phyloP scores from a whole-genome alignment of 2,113 vertebrate species.

The Ochotona princeps region DNA sequence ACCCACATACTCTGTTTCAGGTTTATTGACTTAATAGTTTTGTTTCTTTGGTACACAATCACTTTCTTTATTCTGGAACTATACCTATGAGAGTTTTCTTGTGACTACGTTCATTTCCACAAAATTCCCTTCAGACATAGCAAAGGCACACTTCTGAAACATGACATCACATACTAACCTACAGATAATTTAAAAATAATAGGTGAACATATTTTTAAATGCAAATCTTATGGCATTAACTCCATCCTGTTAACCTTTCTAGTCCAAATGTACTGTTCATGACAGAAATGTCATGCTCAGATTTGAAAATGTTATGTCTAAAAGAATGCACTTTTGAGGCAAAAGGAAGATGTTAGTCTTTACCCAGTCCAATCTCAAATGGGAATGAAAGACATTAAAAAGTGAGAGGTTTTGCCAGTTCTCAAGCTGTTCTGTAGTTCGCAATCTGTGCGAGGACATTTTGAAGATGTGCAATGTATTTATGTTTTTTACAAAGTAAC shows the following conservation, averaged over 20 bases:
- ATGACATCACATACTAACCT: background rate
- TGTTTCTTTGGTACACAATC: background rate
- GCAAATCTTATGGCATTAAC: background rate
- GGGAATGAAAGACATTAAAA: conserved; percentile 38
- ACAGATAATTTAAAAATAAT: background rate
- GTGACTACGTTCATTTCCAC: background rate
- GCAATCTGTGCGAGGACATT: conserved; percentile 60
- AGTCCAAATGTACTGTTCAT: background rate
- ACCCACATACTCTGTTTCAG: background rate
- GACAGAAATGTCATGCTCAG: background rate
- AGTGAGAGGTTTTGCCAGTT: conserved; percentile 35
- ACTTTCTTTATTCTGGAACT: conserved; percentile 15
- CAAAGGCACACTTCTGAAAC: background rate
- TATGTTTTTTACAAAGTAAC: conserved; percentile 27
- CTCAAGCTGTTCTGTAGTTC: conserved; percentile 28
- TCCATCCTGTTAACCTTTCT: background rate
- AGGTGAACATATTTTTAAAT: background rate
- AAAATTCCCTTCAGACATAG: background rate
- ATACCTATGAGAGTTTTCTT: conserved; percentile 24
- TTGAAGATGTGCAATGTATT: conserved; percentile 32
- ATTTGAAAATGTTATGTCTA: conserved; percentile 29
- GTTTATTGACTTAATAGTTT: background rate
- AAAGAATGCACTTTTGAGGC: background rate
- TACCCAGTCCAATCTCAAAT: conserved; percentile 26
- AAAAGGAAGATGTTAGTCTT: background rate